Conservation (phyloP, 2,113 vertebrate species). For the Rostratula benghalensis region DNA sequence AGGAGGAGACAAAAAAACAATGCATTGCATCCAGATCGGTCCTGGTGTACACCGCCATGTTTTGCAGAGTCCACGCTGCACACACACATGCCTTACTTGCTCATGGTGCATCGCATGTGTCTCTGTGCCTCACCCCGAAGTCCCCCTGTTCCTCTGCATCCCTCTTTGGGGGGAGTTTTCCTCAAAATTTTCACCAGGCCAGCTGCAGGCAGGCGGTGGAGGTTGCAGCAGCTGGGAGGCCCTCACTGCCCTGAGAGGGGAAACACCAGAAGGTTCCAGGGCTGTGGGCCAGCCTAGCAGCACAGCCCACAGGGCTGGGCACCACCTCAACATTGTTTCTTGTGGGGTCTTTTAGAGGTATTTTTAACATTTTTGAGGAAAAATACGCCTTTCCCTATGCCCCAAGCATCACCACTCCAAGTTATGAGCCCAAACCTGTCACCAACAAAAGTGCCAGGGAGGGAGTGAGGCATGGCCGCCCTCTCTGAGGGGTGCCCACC, state of each 20-base stretch:
- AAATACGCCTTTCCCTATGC: rapidly evolving
- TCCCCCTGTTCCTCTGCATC: rapidly evolving
- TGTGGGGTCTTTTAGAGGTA: not conserved
- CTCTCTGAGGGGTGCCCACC: not conserved
- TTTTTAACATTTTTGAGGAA: not conserved
- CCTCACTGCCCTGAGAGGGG: too few relatives aligned
- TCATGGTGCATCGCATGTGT: rapidly evolving
- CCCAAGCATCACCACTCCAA: not conserved
- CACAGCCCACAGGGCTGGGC: not conserved
- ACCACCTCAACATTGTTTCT: not conserved
- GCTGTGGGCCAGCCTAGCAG: not conserved
- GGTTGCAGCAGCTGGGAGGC: rapidly evolving
- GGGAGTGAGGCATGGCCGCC: rapidly evolving
- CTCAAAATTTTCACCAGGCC: not conserved
- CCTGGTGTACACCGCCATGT: rapidly evolving
- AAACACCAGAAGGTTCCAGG: rapidly evolving
- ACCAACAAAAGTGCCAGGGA: rapidly evolving
- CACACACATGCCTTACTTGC: rapidly evolving
- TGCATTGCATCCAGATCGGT: rapidly evolving
- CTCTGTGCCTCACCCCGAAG: rapidly evolving
- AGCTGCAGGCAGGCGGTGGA: not conserved
- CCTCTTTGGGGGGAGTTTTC: rapidly evolving
- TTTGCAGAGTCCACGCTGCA: not conserved
- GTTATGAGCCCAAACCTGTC: rapidly evolving
- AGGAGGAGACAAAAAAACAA: not conserved